A percentile compares a stretch with the other conserved stretches of the same genome.
These are phyloP conservation scores for Centropus bengalensis DNA, from an alignment of 2,113 vertebrate species.

Conservation along the genomic window DNA sequence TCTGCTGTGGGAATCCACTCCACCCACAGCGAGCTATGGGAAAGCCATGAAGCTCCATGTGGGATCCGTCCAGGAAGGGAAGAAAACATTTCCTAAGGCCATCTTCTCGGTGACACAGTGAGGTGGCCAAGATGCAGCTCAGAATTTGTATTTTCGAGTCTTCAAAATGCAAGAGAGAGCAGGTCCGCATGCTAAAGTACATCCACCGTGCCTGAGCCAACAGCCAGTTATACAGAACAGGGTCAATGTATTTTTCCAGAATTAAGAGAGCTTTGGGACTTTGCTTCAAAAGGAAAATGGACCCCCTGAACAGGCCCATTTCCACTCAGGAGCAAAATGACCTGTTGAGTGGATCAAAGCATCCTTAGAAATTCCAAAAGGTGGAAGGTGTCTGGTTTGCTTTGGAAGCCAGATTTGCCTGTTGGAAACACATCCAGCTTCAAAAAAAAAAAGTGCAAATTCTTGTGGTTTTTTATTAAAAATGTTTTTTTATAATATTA, in stretches of 20 bases:
- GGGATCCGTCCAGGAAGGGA: neutral
- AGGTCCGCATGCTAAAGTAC: neutral
- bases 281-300: neutral
- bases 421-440: neutral
- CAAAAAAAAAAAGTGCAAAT: neutral
- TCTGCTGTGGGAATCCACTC: neutral
- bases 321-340: neutral
- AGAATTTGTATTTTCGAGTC: neutral
- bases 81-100: neutral
- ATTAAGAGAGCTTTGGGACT: neutral
- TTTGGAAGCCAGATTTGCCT: neutral
- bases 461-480: neutral
- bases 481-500: neutral
- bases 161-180: neutral
- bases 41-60: neutral
- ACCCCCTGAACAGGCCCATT: neutral
- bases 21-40: neutral
- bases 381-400: neutral
- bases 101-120: neutral
- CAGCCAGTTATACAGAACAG: neutral
- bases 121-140: neutral
- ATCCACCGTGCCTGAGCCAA: neutral
- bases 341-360: neutral
- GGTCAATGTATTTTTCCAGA: neutral
- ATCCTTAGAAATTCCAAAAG: neutral